Conservation (phyloP, 1,140 invertebrate species). For the Achroia grisella region DNA sequence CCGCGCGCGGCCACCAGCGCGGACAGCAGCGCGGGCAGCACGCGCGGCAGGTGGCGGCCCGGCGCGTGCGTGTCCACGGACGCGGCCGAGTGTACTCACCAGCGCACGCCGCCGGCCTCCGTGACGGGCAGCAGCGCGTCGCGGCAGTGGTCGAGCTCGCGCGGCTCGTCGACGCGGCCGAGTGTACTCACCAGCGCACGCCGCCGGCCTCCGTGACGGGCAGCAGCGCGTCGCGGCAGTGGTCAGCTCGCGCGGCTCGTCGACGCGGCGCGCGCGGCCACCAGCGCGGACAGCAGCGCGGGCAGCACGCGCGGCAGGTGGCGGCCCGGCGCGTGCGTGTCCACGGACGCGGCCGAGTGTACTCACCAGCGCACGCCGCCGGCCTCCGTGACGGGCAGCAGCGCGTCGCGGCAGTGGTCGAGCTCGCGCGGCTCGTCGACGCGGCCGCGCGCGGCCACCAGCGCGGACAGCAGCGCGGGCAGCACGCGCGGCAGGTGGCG, state of each 20-base stretch:
- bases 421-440: constrained; percentile 82
- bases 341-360: constrained; percentile 61
- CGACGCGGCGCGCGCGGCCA: too few relatives aligned
- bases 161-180: too few relatives aligned
- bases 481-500: constrained; percentile 93
- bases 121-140: constrained; percentile 92
- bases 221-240: constrained; percentile 94
- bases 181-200: constrained; percentile 80
- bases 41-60: constrained; percentile 93
- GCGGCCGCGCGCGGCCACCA: constrained; percentile 82
- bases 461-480: constrained; percentile 88
- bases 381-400: constrained; percentile 92
- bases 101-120: constrained; percentile 90
- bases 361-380: constrained; percentile 80
- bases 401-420: constrained; percentile 93
- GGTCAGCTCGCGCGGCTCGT: constrained; percentile 86
- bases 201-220: constrained; percentile 92
- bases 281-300: constrained; percentile 82
- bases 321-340: constrained; percentile 93
- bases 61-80: constrained; percentile 92
- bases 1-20: constrained; percentile 93
- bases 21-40: constrained; percentile 90
- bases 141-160: constrained; percentile 93
- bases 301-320: constrained; percentile 91
- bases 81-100: too few relatives aligned